These are phyloP conservation scores for Acanthoscelides obtectus DNA, from an alignment of 2,888 invertebrate species.

Conservation along the genomic window DNA sequence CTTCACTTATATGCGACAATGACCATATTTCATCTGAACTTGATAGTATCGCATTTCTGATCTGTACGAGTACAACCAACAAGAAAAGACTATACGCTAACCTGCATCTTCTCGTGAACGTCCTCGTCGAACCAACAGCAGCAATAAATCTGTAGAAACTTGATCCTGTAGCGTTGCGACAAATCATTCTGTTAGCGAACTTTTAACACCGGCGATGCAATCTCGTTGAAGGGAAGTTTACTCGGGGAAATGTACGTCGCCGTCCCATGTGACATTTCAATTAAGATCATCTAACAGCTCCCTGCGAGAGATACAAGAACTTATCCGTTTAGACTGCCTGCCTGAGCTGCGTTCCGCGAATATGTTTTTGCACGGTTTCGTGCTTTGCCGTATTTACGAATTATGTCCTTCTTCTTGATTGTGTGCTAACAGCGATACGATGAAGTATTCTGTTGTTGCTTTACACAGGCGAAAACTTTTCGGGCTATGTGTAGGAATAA, in stretches of 20 bases:
- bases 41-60: no score
- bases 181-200: background rate
- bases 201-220: background rate
- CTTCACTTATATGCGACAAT: no score
- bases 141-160: background rate
- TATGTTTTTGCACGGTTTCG: background rate
- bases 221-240: background rate
- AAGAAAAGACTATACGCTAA: no score
- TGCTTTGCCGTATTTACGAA: background rate
- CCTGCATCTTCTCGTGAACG: background rate
- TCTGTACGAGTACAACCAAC: no score
- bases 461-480: background rate
- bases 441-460: background rate
- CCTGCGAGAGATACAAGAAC: background rate
- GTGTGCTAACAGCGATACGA: background rate
- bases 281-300: background rate
- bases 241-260: background rate
- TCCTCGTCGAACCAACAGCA: background rate
- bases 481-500: no score
- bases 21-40: no score
- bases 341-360: background rate
- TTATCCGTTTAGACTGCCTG: background rate
- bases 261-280: background rate
- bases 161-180: background rate
- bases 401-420: background rate